Conservation (phyloP, 2,888 invertebrate genomes). For the Dolichomitus sp. region DNA sequence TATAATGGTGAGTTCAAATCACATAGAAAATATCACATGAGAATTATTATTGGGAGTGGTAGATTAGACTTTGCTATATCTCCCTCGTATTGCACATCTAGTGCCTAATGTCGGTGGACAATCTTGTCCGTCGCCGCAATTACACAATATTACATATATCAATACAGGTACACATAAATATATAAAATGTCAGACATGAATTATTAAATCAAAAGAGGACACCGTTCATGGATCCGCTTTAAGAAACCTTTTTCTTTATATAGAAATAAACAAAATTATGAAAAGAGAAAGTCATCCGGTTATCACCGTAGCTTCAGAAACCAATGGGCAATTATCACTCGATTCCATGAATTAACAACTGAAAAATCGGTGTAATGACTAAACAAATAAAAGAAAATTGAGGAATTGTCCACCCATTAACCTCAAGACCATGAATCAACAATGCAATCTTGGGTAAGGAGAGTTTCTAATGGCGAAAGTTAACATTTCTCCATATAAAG, state of each 20-base stretch:
- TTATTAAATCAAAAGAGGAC: neutral
- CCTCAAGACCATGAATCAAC: neutral
- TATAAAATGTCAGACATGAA: neutral
- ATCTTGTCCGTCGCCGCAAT: neutral
- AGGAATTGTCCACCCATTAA: neutral
- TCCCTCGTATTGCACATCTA: neutral
- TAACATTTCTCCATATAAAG: neutral
- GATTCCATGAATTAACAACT: neutral
- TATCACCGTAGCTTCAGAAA: neutral
- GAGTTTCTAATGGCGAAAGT: neutral
- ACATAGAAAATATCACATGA: neutral
- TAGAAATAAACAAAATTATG: neutral
- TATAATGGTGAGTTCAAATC: neutral
- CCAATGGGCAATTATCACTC: neutral
- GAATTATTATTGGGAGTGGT: neutral
- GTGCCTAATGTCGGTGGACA: neutral
- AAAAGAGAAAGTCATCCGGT: neutral
- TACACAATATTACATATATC: neutral
- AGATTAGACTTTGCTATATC: neutral
- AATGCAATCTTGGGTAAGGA: neutral
- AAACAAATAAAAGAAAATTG: neutral
- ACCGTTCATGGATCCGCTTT: neutral
- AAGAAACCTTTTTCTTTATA: neutral
- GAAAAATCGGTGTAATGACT: neutral
- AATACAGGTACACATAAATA: neutral